Conservation (phyloP, 2,797 vertebrate species). For the Cirrhinus molitorella region DNA sequence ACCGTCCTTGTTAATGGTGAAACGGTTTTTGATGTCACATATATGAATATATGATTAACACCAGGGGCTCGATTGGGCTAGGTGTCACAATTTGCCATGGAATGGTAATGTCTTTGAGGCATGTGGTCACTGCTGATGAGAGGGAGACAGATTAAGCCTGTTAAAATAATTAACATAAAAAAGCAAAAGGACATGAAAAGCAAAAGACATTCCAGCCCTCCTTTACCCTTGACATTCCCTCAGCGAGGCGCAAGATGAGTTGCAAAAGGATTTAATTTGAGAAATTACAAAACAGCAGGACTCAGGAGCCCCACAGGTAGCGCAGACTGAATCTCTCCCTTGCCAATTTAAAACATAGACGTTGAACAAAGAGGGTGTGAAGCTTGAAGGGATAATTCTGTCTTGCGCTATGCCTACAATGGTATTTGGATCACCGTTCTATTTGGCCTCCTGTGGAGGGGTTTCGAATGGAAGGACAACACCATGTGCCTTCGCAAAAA, state of each 20-base stretch:
- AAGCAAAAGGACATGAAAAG: constrained; percentile 30
- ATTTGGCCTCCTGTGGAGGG: constrained; percentile 37
- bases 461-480: constrained; percentile 39
- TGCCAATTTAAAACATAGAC: constrained; percentile 56
- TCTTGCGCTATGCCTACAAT: constrained; percentile 66
- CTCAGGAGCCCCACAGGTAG: constrained; percentile 54
- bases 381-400: constrained; percentile 75
- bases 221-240: constrained; percentile 76
- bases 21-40: not conserved
- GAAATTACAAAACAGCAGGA: constrained; percentile 76
- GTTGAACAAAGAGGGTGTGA: constrained; percentile 74
- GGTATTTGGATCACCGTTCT: constrained; percentile 50
- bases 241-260: constrained; percentile 70
- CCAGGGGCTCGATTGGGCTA: not conserved
- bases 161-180: constrained; percentile 32
- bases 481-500: constrained; percentile 32
- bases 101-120: constrained; percentile 10
- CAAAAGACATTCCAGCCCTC: constrained; percentile 38
- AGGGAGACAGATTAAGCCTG: constrained; percentile 32
- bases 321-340: constrained; percentile 54
- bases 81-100: constrained; percentile 17
- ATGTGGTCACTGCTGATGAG: constrained; percentile 35
- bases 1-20: not conserved
- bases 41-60: constrained; percentile 20
- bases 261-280: constrained; percentile 75